Evolutionary conservation across 2,113 vertebrate species (phyloP), one percentile per base, ranked within the genome.

Genomic region (Bambusicola thoracicus): DNA sequence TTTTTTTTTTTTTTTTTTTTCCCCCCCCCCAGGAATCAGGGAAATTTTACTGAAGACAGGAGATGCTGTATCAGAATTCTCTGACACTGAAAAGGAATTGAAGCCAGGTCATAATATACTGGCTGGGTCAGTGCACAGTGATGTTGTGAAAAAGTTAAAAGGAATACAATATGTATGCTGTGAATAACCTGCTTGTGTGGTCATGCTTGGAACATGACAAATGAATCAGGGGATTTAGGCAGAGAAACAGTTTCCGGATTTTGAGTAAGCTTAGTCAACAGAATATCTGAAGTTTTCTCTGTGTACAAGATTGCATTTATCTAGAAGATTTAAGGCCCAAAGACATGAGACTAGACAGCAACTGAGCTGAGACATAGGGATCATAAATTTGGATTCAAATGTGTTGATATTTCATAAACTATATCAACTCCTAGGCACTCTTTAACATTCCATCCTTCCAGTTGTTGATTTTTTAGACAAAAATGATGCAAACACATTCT

Each of bases 221-320:
- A 96, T 95, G 81, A 95, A 79, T 87, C 82, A 77, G 44, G 79
- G 90, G 92, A 94, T 94, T 95, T 92, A 95, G 72, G 49, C 34
- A 95, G 72, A 94, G 82, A 90, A 95, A 82, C n/a, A 38, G 67
- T 90, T 95, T 95, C 90, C 55, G 34, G 92, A 92, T 95, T 82
- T 95, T 87, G 59, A 74, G 82, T 95, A 89, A 92, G 72, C 87
- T 95, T 79, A 91, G 90, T 89, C 94, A 95, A 96, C 87, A 96
- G 90, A 90, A 91, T 95, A 90, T 91, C 87, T 95, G 16, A 87
- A 85, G 68, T 89, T 96, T 87, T 87, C 76, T 81, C 65, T 89
- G 36, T 73, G 10, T 77, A 85, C 21, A 82, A 79, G 85, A 66
- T 32, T 85, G 27, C 13, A 61, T 72, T 29, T 89, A 81, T 91